Percentiles rank a stretch among this genome's conserved stretches.
Evolutionary conservation across 30 jellyfish, hydroid and myxozoan species (phyloP).

Genomic region (Nemopilema nomurai): DNA sequence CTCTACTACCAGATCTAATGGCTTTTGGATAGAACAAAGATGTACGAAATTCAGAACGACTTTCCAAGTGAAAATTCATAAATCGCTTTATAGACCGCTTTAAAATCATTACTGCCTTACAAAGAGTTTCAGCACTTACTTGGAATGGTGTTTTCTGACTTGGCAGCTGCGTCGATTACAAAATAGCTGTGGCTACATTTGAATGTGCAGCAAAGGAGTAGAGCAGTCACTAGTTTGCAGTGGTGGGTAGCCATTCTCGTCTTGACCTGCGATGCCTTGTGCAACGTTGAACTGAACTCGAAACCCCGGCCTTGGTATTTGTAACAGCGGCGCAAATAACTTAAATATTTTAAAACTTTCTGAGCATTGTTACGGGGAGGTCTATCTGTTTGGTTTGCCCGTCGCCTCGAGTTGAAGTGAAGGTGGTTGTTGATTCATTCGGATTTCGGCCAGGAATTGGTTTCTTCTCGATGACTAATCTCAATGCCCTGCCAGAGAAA

Average conservation of each 20-base stretch:
- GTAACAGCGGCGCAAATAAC: not conserved
- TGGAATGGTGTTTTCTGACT: not conserved
- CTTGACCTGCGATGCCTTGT: not conserved
- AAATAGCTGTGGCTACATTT: not conserved
- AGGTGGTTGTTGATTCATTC: not conserved
- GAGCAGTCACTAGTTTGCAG: not conserved
- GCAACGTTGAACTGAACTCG: not conserved
- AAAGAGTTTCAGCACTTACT: not conserved
- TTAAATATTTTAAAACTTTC: not conserved
- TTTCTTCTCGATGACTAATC: not conserved
- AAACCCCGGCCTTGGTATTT: not conserved
- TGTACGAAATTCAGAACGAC: too few relatives aligned
- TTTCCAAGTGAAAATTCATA: too few relatives aligned
- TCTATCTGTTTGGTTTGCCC: not conserved
- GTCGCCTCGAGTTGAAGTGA: not conserved
- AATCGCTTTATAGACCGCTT: too few relatives aligned
- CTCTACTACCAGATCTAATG: too few relatives aligned
- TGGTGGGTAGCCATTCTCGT: not conserved
- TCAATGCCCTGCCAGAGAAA: too few relatives aligned
- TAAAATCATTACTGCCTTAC: not conserved
- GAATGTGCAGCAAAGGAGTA: not conserved
- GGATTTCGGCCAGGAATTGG: too few relatives aligned
- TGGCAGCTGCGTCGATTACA: not conserved
- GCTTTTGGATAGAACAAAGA: too few relatives aligned
- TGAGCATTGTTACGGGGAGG: not conserved